Conservation (phyloP, 2,888 invertebrate species). For the Tholera decimalis region DNA sequence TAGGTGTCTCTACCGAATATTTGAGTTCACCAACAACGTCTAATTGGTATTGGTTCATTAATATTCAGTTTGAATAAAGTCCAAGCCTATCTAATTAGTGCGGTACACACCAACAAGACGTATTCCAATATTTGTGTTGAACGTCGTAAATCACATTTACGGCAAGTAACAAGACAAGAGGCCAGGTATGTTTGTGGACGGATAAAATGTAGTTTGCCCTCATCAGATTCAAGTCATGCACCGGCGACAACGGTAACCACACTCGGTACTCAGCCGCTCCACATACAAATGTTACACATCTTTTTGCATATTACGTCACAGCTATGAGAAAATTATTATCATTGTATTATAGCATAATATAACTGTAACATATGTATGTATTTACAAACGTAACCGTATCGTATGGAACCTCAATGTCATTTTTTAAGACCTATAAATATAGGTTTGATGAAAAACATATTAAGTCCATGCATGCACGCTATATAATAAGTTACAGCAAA, state of each 20-base stretch:
- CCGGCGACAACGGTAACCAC: conserved; percentile 76
- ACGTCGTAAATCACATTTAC: conserved; percentile 89
- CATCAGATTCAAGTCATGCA: conserved; percentile 88
- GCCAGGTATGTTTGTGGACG: conserved; percentile 85
- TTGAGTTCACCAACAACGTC: conserved; percentile 53
- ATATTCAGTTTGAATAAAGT: conserved; percentile 81
- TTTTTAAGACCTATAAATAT: too few species aligned
- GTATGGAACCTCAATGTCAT: too few species aligned
- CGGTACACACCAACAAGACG: conserved; percentile 80
- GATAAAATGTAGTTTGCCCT: conserved; percentile 86
- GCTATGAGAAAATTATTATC: conserved; percentile 5
- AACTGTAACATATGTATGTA: too few species aligned
- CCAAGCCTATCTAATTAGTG: conserved; percentile 84
- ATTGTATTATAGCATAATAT: too few species aligned
- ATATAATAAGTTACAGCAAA: too few species aligned
- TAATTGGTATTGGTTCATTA: conserved; percentile 74
- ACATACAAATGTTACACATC: conserved; percentile 71
- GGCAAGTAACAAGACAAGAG: conserved; percentile 86
- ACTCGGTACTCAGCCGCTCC: conserved; percentile 65
- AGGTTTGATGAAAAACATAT: too few species aligned
- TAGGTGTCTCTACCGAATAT: conserved; percentile 36
- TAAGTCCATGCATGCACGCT: too few species aligned
- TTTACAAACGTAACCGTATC: too few species aligned
- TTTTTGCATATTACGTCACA: conserved; percentile 63
- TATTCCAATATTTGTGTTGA: conserved; percentile 88